A percentile compares a stretch with the other conserved stretches of the same genome.
Conservation (phyloP, 1,140 invertebrate genomes). For the Anoplolepis gracilipes region DNA sequence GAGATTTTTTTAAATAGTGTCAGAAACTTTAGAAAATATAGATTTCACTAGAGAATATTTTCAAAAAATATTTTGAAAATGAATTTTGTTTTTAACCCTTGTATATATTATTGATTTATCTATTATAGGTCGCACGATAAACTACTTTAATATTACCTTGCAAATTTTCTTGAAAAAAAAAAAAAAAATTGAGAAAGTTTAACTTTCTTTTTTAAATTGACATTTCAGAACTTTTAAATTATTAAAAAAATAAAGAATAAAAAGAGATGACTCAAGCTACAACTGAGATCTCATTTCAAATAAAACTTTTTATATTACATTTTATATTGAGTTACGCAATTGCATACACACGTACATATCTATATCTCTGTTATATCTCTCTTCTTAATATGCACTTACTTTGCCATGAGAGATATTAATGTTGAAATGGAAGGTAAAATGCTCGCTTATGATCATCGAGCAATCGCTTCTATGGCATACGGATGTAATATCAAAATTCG, state of each 20-base stretch:
- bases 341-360: not conserved
- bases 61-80: not conserved
- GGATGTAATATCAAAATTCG: conserved; percentile 24
- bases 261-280: too few species aligned
- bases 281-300: too few species aligned
- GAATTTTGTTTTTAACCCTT: not conserved
- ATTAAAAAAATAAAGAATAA: too few species aligned
- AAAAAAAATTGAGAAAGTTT: too few species aligned
- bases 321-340: not conserved
- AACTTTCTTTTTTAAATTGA: too few species aligned
- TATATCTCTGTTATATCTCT: not conserved
- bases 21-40: not conserved
- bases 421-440: not conserved
- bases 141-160: not conserved
- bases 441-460: not conserved
- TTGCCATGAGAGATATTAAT: not conserved
- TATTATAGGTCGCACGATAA: not conserved
- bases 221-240: too few species aligned
- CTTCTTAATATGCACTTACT: not conserved
- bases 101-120: not conserved
- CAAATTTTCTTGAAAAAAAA: too few species aligned
- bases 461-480: not conserved
- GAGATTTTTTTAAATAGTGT: not conserved
- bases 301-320: not conserved
- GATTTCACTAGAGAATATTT: too few species aligned